These are phyloP conservation scores for Drosophila longiperda DNA, from an alignment of 2,888 invertebrate genomes.

Conservation along the genomic window DNA sequence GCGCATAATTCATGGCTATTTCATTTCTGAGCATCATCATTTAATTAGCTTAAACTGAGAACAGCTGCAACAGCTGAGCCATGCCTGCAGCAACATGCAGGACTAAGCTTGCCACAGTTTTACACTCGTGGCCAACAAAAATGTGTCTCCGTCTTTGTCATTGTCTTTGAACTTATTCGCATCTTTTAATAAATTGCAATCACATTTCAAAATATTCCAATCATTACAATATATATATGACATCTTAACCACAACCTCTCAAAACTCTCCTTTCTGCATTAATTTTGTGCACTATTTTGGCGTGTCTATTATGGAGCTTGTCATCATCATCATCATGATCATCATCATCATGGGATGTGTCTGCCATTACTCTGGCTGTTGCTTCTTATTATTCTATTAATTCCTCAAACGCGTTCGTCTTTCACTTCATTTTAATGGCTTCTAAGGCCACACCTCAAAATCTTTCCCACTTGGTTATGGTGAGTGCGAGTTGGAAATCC, in stretches of 20 bases:
- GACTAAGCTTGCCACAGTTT: not conserved
- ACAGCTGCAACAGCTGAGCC: not conserved
- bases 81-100: not conserved
- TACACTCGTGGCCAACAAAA: not conserved
- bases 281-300: constrained; percentile 39
- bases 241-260: not conserved
- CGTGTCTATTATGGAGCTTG: constrained; percentile 22
- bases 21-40: too few relatives aligned
- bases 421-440: constrained; percentile 73
- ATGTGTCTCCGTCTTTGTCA: not conserved
- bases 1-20: not conserved
- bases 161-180: not conserved
- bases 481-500: constrained; percentile 35
- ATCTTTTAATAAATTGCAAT: not conserved
- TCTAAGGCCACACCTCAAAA: constrained; percentile 29
- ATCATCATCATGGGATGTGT: constrained; percentile 16
- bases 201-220: constrained; percentile 32
- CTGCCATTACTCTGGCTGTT: constrained; percentile 22
- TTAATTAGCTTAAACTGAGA: not conserved
- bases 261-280: not conserved
- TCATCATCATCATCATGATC: constrained; percentile 14
- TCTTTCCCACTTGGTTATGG: constrained; percentile 3
- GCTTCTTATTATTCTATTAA: constrained; percentile 58
- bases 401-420: constrained; percentile 73
- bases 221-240: constrained; percentile 49